Evolutionary conservation across 1,140 invertebrate species (phyloP).

Genomic region (Diachasma alloeum): DNA sequence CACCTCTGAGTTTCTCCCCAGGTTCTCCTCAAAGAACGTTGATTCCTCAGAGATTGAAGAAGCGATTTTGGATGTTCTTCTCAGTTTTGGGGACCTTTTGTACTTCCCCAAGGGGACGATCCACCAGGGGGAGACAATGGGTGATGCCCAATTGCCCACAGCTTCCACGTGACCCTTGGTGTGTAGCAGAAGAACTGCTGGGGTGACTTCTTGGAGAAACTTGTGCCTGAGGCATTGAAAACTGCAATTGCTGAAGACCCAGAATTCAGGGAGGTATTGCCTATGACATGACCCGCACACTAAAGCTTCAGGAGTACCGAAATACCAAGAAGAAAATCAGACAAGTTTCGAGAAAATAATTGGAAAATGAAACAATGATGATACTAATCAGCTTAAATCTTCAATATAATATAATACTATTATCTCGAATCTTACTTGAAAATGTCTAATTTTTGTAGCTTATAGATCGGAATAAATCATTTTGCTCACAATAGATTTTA

Average conservation of each 20-base stretch:
- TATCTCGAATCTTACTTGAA: too few relatives aligned
- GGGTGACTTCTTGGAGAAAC: slow-evolving; percentile 85
- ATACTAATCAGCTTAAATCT: too few relatives aligned
- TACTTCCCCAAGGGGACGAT: slow-evolving; percentile 94
- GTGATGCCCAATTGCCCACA: slow-evolving; percentile 81
- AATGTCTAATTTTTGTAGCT: too few relatives aligned
- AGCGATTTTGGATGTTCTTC: slow-evolving; percentile 83
- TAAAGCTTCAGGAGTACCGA: too few relatives aligned
- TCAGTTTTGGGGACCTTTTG: slow-evolving; percentile 89
- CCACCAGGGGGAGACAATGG: slow-evolving; percentile 85
- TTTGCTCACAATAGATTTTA: too few relatives aligned
- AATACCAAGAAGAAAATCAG: too few relatives aligned
- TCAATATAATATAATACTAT: too few relatives aligned
- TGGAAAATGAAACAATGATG: too few relatives aligned
- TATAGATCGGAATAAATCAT: too few relatives aligned
- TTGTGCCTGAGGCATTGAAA: slow-evolving; percentile 81
- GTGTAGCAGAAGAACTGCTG: slow-evolving; percentile 91
- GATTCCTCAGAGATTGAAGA: slow-evolving; percentile 78
- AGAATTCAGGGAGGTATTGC: slow-evolving; percentile 82
- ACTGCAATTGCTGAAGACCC: slow-evolving; percentile 75
- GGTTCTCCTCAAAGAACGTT: slow-evolving; percentile 86
- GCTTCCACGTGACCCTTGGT: slow-evolving; percentile 92
- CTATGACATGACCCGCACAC: too few relatives aligned
- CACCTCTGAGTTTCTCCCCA: slow-evolving; percentile 74
- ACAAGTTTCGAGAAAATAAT: too few relatives aligned